Percentiles rank a stretch among this genome's conserved stretches.
phyloP scores from a whole-genome alignment of 2,888 invertebrate genomes.

The Protophormia terraenovae region DNA sequence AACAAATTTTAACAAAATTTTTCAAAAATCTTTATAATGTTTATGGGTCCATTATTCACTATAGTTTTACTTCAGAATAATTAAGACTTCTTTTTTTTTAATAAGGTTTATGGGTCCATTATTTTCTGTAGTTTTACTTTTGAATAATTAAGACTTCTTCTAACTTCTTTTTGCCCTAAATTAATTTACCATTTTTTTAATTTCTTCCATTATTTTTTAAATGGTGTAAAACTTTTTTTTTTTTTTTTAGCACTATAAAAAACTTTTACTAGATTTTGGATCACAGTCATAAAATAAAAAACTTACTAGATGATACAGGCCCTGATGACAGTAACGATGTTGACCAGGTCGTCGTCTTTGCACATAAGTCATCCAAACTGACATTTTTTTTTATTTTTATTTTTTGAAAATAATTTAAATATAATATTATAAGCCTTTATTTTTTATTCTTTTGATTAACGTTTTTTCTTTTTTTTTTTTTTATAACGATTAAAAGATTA shows the following conservation, averaged over 20 bases:
- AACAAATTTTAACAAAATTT: too few relatives aligned
- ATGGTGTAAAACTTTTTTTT: too few relatives aligned
- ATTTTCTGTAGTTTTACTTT: too few relatives aligned
- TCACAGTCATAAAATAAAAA: neutral
- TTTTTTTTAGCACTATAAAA: neutral
- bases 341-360: conserved; percentile 79
- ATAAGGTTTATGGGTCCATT: too few relatives aligned
- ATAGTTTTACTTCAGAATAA: too few relatives aligned
- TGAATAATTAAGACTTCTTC: too few relatives aligned
- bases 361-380: conserved; percentile 84
- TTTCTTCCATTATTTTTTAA: too few relatives aligned
- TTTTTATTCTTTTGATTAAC: neutral
- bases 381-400: conserved; percentile 80
- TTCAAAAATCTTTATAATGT: too few relatives aligned
- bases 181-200: too few relatives aligned
- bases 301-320: conserved; percentile 58
- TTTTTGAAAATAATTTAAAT: neutral
- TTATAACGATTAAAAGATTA: neutral
- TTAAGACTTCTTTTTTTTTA: too few relatives aligned
- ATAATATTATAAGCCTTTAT: neutral
- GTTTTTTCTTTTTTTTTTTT: neutral
- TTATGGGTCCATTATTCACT: too few relatives aligned
- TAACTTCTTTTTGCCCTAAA: too few relatives aligned
- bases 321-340: conserved; percentile 52
- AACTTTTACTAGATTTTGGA: neutral